Percentiles rank a stretch among this genome's conserved stretches.
These are phyloP conservation scores for Prunella fulvescens DNA, from an alignment of 2,113 vertebrate genomes.

Conservation along the genomic window DNA sequence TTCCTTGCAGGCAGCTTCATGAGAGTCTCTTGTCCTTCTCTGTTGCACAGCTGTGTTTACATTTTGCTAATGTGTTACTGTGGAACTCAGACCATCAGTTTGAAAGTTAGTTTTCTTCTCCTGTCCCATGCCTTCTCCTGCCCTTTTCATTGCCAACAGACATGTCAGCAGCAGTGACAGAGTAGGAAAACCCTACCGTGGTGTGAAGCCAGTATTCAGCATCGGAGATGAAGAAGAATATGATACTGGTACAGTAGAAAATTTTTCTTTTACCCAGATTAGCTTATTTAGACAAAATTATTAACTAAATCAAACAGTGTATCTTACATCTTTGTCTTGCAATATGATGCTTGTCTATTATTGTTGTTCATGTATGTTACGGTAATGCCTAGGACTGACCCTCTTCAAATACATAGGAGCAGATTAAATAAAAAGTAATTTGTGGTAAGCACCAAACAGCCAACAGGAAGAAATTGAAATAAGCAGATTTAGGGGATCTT, in stretches of 20 bases:
- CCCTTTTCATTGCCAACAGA: slow-evolving; percentile 66
- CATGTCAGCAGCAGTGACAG: slow-evolving; percentile 97
- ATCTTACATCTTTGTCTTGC: not conserved
- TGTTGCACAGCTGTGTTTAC: not conserved
- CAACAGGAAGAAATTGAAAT: not conserved
- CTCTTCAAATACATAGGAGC: not conserved
- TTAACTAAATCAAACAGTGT: not conserved
- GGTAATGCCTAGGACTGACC: not conserved
- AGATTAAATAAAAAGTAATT: not conserved
- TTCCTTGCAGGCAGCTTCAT: slow-evolving; percentile 34
- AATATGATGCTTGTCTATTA: not conserved
- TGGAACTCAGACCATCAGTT: not conserved
- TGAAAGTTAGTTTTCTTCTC: not conserved
- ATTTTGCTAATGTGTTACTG: not conserved
- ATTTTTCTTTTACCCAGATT: not conserved
- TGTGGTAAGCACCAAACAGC: not conserved
- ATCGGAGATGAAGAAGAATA: slow-evolving; percentile 98
- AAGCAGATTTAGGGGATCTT: not conserved
- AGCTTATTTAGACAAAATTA: not conserved
- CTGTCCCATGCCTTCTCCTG: not conserved
- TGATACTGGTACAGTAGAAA: slow-evolving; percentile 84
- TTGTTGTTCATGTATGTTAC: not conserved
- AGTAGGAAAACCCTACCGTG: slow-evolving; percentile 94
- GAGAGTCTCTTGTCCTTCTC: not conserved
- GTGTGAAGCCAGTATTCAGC: slow-evolving; percentile 98